A percentile compares a stretch with the other conserved stretches of the same genome.
Evolutionary conservation across 2,113 vertebrate genomes (phyloP).

Genomic region (Pagrus major): DNA sequence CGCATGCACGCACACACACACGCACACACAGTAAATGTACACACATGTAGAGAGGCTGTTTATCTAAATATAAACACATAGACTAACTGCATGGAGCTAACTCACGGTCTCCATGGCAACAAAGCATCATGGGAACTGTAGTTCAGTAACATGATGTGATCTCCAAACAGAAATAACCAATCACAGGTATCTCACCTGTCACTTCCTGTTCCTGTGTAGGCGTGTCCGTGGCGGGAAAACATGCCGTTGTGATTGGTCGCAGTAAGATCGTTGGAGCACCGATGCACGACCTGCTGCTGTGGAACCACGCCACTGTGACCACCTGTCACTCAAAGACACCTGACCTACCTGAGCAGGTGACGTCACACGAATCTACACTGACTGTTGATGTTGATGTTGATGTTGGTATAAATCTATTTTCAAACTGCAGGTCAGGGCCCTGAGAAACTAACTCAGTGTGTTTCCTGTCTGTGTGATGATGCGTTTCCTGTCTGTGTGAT

Average conservation of each 20-base stretch:
- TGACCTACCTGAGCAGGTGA: slow-evolving; percentile 84
- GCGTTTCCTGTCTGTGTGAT: not conserved
- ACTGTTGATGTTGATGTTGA: not conserved
- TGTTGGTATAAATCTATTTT: not conserved
- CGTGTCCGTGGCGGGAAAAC: slow-evolving; percentile 89
- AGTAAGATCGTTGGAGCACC: slow-evolving; percentile 97
- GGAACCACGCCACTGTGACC: slow-evolving; percentile 95
- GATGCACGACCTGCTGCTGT: slow-evolving; percentile 95
- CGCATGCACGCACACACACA: not conserved
- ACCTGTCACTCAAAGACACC: slow-evolving; percentile 95
- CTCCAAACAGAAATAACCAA: no score
- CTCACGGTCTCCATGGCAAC: no score
- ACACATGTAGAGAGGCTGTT: no score
- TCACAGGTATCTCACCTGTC: not conserved
- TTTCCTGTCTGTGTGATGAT: slow-evolving; percentile 8
- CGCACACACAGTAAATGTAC: not conserved
- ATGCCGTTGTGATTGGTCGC: slow-evolving; percentile 93
- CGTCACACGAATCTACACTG: accelerated
- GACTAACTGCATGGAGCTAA: not conserved
- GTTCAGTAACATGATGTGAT: no score
- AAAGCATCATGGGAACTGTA: no score
- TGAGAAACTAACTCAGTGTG: not conserved
- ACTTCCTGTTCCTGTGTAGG: slow-evolving; percentile 79
- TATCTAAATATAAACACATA: no score
- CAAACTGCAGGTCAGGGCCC: no score